These are phyloP conservation scores for Toxostoma redivivum DNA, from an alignment of 2,113 vertebrate genomes.

Conservation along the genomic window DNA sequence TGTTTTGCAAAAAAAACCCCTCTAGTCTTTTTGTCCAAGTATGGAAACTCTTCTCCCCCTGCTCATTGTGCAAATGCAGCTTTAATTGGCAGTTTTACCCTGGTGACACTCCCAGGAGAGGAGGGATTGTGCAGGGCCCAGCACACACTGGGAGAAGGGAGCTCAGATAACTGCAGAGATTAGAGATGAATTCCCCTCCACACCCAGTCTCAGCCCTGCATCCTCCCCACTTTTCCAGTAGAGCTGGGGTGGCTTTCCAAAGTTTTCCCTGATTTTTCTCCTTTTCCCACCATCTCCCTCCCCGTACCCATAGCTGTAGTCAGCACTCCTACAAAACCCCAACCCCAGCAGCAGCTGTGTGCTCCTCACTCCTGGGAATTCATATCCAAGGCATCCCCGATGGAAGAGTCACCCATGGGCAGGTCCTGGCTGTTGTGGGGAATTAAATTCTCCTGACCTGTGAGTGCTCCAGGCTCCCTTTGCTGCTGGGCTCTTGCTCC, in stretches of 20 bases:
- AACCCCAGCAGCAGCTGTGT: neutral
- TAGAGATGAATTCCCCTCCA: neutral
- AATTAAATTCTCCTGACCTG: neutral
- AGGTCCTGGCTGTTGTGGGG: neutral
- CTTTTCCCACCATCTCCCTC: neutral
- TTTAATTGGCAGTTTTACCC: neutral
- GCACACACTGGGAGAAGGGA: neutral
- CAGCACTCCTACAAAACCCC: neutral
- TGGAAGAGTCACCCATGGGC: slow-evolving; percentile 11
- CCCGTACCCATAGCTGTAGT: neutral
- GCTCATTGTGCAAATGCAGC: neutral
- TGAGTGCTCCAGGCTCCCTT: neutral
- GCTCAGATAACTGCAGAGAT: neutral
- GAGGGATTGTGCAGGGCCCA: neutral
- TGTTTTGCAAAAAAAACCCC: neutral
- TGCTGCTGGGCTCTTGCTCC: neutral
- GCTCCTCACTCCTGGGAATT: neutral
- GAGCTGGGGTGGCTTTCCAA: neutral
- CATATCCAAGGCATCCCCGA: neutral
- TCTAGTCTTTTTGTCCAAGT: neutral
- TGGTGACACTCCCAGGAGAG: neutral
- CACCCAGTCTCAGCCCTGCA: neutral
- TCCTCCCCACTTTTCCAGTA: neutral
- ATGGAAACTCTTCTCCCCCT: neutral
- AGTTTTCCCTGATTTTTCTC: neutral